phyloP scores from a whole-genome alignment of 2,888 invertebrate species.

The Rhorus exstirpatorius region DNA sequence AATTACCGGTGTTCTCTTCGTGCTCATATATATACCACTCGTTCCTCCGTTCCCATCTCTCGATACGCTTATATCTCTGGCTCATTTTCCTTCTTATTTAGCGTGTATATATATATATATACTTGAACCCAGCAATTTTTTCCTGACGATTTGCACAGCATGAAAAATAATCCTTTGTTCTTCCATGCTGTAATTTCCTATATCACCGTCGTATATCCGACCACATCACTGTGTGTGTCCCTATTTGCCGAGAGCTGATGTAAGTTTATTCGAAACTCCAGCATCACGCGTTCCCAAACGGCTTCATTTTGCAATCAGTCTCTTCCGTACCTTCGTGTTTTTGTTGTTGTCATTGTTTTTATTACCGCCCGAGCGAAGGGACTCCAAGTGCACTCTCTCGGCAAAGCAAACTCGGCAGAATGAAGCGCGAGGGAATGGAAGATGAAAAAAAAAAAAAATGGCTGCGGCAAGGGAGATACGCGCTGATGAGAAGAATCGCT shows the following conservation, averaged over 20 bases:
- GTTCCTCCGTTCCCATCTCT: too few species aligned
- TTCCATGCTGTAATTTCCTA: constrained; percentile 10
- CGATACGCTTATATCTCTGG: background rate
- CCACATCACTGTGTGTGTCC: background rate
- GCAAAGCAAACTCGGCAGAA: constrained; percentile 42
- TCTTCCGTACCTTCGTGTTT: constrained; percentile 22
- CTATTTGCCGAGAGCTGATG: constrained; percentile 26
- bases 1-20: constrained; percentile 50
- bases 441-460: constrained; percentile 48
- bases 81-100: constrained; percentile 23
- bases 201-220: background rate
- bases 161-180: background rate
- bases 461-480: constrained; percentile 42
- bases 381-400: constrained; percentile 7
- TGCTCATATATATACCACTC: too few species aligned
- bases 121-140: background rate
- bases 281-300: constrained; percentile 34
- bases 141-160: background rate
- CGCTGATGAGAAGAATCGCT: constrained; percentile 59
- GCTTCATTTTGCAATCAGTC: constrained; percentile 54
- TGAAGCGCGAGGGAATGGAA: constrained; percentile 48
- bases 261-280: constrained; percentile 37
- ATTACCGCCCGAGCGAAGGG: constrained; percentile 11
- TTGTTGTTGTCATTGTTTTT: constrained; percentile 49
- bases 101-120: too few species aligned